Evolutionary conservation across 2,888 invertebrate genomes (phyloP).

Genomic region (Crioceris asparagi): DNA sequence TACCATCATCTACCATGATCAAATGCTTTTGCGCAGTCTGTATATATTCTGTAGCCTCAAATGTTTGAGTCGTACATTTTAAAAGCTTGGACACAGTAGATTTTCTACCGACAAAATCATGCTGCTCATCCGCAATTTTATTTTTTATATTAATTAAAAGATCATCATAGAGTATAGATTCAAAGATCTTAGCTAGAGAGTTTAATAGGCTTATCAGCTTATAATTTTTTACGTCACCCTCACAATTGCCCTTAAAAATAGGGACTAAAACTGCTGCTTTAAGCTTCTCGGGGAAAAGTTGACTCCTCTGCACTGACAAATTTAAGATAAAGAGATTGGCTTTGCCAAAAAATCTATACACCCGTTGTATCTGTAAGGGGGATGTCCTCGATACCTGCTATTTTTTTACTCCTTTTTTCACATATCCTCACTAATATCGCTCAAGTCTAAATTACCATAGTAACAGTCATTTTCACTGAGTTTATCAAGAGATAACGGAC

Average conservation of each 20-base stretch:
- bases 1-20: too few species aligned
- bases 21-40: too few species aligned
- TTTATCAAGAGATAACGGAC: not conserved
- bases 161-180: slow-evolving; percentile 1
- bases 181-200: slow-evolving; percentile 1
- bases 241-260: not conserved
- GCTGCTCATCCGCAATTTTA: not conserved
- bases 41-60: not conserved
- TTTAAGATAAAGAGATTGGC: not conserved
- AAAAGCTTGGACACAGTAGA: not conserved
- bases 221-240: not conserved
- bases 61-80: not conserved
- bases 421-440: not conserved
- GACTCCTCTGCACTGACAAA: not conserved
- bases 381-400: not conserved
- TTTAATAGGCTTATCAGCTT: not conserved
- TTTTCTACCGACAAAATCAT: not conserved
- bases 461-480: not conserved
- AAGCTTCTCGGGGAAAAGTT: not conserved
- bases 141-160: not conserved
- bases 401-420: not conserved
- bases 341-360: not conserved
- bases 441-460: not conserved
- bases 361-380: slow-evolving; percentile 1
- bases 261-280: not conserved